Base-by-base conservation (phyloP, 2,888 invertebrate genomes). In the Biston betularia region DNA sequence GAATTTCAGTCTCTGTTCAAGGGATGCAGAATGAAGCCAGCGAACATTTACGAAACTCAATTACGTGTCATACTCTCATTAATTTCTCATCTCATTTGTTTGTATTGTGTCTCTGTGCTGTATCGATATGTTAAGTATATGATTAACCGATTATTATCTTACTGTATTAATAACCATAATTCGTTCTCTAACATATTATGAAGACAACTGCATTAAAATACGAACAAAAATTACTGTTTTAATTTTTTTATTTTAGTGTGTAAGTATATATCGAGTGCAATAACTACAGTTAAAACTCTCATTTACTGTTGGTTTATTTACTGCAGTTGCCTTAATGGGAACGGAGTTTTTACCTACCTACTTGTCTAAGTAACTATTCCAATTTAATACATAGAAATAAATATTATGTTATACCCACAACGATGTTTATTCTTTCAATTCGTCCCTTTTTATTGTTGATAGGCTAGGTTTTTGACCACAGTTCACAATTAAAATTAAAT, bases 341-440 rank as follows among this genome's bases (percentile, higher is more conserved):
- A 48, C 15, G 24, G 24, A 24, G 24, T 24, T n/a, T 2, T 9
- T 0, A 48, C n/a, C 2, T 48, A 10, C 34, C 6, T 34, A 50
- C n/a, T 34, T n/a, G 34, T 34, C 50, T 34, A 34, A 34, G 34
- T 35, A 34, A 34, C 50, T 50, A 35, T 50, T 50, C 15, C 34
- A 34, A 50, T 34, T 34, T 50, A 35, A 50, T 50, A n/a, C 34
- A 35, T 50, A 34, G 34, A 50, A 50, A 34, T 34, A 50, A 50
- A 34, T 33, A 11, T 24, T 50, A 50, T 34, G 34, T 34, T 34
- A 50, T 50, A 34, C 33, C 10, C 10, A 15, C 9, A 10, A 48
- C 15, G 5, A 24, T 15, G 48, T 48, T 48, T 48, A 9, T 24
- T 48, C 24, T 48, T 24, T 15, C 0, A 24, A 24, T 24, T 24